These are phyloP conservation scores for Falco concolor DNA, from an alignment of 2,797 vertebrate genomes.

Conservation along the genomic window DNA sequence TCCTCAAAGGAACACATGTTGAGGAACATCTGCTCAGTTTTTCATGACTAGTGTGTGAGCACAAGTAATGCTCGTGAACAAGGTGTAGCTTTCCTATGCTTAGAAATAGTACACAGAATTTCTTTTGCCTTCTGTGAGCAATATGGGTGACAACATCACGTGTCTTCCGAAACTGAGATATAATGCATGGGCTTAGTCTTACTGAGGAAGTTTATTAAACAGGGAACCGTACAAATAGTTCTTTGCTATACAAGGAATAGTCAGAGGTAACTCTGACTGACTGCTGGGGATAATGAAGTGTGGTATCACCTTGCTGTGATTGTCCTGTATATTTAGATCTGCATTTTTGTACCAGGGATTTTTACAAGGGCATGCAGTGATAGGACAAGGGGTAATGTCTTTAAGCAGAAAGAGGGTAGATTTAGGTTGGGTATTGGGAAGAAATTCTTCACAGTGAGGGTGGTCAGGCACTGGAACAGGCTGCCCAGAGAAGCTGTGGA, in stretches of 20 bases:
- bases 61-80: fast-evolving
- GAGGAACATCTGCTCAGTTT: not conserved
- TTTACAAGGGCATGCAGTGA: no score
- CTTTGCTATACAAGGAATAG: not conserved
- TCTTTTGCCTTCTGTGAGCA: not conserved
- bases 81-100: not conserved
- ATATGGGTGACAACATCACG: not conserved
- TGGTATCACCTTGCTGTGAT: not conserved
- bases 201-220: not conserved
- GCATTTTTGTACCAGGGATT: not conserved
- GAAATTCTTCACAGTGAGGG: no score
- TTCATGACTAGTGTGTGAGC: not conserved
- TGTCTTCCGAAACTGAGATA: not conserved
- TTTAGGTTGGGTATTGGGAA: no score
- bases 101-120: not conserved
- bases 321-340: not conserved
- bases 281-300: not conserved
- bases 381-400: no score
- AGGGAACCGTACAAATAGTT: not conserved
- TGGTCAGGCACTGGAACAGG: no score
- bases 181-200: not conserved
- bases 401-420: no score
- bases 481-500: no score
- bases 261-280: not conserved
- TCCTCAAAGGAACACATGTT: fast-evolving